These are phyloP conservation scores for Cephus sareptanus DNA, from an alignment of 2,888 invertebrate species.

Conservation along the genomic window DNA sequence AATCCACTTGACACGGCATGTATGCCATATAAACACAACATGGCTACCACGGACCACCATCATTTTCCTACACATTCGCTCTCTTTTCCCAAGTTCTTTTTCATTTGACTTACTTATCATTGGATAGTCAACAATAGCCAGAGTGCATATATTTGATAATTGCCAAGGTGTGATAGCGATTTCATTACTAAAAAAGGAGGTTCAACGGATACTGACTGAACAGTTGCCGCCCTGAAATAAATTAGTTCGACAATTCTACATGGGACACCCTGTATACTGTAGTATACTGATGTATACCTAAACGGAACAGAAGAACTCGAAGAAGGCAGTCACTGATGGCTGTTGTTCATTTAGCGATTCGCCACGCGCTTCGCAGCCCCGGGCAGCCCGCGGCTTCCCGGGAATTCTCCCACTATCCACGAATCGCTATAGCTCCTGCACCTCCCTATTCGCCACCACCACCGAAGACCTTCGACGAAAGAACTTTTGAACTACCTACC, in stretches of 20 bases:
- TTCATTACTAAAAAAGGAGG: neutral
- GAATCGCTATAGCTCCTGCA: neutral
- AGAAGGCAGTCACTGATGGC: conserved; percentile 12
- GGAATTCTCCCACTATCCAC: conserved; percentile 5
- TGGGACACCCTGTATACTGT: neutral
- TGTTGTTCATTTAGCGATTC: conserved; percentile 52
- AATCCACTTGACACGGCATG: conserved; percentile 51
- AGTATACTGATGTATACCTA: neutral
- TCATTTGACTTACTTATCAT: neutral
- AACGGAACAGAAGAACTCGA: conserved; percentile 4
- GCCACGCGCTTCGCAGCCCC: conserved; percentile 45
- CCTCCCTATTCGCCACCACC: conserved; percentile 7
- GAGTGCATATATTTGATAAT: neutral
- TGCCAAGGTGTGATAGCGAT: neutral
- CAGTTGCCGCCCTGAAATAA: neutral
- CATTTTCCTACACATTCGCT: neutral
- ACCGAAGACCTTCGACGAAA: neutral
- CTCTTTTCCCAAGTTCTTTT: neutral
- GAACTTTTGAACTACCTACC: conserved; percentile 6
- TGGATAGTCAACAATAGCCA: neutral
- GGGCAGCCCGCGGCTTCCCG: conserved; percentile 22
- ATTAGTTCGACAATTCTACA: neutral
- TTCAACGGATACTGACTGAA: neutral
- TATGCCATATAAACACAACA: conserved; percentile 42
- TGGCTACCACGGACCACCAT: conserved; percentile 38